Percentiles rank a stretch among this genome's conserved stretches.
These are phyloP conservation scores for Echeneis naucrates DNA, from an alignment of 2,797 vertebrate genomes.

Conservation along the genomic window DNA sequence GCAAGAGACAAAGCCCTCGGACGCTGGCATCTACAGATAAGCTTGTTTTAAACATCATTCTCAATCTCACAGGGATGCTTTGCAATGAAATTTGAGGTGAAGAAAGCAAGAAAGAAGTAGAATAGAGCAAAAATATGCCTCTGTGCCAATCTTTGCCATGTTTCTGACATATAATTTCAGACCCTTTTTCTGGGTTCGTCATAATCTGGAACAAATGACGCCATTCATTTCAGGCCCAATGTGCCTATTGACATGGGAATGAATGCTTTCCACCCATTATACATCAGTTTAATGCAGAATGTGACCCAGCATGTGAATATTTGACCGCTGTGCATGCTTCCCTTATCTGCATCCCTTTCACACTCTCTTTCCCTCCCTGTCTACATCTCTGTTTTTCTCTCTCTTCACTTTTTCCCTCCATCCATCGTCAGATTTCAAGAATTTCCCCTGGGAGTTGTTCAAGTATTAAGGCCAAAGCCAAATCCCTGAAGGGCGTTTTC, in stretches of 20 bases:
- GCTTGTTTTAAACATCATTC: background rate
- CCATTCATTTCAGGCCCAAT: slow-evolving; percentile 72
- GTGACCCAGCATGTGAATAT: slow-evolving; percentile 83
- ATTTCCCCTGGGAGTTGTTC: slow-evolving; percentile 70
- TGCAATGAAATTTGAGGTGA: slow-evolving; percentile 17
- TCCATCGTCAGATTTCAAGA: slow-evolving; percentile 77
- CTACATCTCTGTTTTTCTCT: slow-evolving; percentile 52
- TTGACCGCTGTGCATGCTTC: slow-evolving; percentile 77
- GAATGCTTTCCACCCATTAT: slow-evolving; percentile 81
- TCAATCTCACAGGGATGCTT: background rate
- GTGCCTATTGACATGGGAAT: slow-evolving; percentile 74
- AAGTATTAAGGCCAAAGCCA: slow-evolving; percentile 58
- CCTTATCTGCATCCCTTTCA: slow-evolving; percentile 76
- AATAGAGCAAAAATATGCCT: too few relatives aligned
- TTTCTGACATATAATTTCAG: slow-evolving; percentile 59
- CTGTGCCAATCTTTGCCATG: slow-evolving; percentile 24
- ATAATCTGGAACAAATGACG: slow-evolving; percentile 72
- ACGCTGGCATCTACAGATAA: background rate
- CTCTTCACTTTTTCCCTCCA: slow-evolving; percentile 47
- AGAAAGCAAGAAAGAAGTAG: slow-evolving; percentile 11
- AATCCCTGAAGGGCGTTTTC: slow-evolving; percentile 44
- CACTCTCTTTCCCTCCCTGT: slow-evolving; percentile 45
- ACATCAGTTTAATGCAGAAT: slow-evolving; percentile 80
- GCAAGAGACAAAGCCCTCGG: slow-evolving; percentile 1
- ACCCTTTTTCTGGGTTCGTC: slow-evolving; percentile 61